phyloP scores from a whole-genome alignment of 2,113 vertebrate genomes.

The Indri indri region DNA sequence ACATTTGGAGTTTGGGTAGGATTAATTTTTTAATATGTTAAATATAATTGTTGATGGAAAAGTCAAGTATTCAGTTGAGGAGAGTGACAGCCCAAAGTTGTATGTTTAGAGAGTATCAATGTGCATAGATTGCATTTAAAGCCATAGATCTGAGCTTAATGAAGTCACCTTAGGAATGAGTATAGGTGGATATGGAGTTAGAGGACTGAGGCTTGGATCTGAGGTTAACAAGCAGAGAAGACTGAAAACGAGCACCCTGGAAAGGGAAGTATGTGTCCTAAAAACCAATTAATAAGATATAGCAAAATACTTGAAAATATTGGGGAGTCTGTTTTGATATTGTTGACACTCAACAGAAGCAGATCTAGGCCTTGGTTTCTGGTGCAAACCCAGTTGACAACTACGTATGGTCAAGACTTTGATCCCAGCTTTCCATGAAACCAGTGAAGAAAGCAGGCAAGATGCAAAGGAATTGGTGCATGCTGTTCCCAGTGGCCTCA shows the following conservation, averaged over 20 bases:
- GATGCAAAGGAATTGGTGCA: not conserved
- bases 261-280: not conserved
- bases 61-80: not conserved
- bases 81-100: not conserved
- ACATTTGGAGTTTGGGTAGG: not conserved
- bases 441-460: not conserved
- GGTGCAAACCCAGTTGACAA: not conserved
- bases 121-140: not conserved
- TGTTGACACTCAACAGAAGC: not conserved
- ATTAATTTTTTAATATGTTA: not conserved
- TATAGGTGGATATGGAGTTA: not conserved
- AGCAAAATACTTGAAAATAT: not conserved
- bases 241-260: not conserved
- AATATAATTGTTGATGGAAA: not conserved
- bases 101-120: not conserved
- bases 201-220: not conserved
- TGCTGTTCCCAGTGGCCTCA: no score
- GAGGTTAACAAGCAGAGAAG: not conserved
- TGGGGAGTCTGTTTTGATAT: not conserved
- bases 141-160: not conserved
- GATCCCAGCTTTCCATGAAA: not conserved
- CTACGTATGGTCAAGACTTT: not conserved
- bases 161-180: not conserved
- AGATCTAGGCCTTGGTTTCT: not conserved
- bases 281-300: not conserved